Evolutionary conservation across 2,797 vertebrate species (phyloP).

Genomic region (Myotis vivesi): DNA sequence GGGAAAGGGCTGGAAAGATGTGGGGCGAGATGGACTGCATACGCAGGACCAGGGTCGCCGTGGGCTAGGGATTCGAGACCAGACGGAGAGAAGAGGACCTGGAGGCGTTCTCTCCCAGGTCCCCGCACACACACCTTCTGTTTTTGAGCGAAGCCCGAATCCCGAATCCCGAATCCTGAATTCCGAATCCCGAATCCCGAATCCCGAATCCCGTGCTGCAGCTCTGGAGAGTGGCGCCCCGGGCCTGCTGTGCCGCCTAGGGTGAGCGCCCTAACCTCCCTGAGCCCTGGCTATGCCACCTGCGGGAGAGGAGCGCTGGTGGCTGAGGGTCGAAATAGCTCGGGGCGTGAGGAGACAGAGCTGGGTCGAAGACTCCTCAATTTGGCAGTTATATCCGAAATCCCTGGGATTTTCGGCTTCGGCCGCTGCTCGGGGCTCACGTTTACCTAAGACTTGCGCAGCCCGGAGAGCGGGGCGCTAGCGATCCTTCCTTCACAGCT

Average conservation of each 20-base stretch:
- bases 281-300: neutral
- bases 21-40: neutral
- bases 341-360: fast-evolving
- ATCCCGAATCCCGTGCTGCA: fast-evolving
- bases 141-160: neutral
- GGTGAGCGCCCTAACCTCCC: neutral
- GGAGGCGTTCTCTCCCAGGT: fast-evolving
- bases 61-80: neutral
- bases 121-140: too few relatives aligned
- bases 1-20: neutral
- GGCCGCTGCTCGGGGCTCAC: neutral
- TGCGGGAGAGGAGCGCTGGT: neutral
- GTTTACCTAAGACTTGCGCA: neutral
- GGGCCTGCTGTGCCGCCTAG: neutral
- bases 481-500: neutral
- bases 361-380: fast-evolving
- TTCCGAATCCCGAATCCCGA: too few relatives aligned
- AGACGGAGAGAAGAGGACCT: neutral
- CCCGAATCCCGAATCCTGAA: neutral
- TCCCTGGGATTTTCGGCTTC: neutral
- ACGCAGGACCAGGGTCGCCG: neutral
- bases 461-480: neutral
- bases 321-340: neutral
- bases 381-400: neutral
- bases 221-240: neutral